phyloP scores from a whole-genome alignment of 2,888 invertebrate species.

The Drosophila vallismaia region DNA sequence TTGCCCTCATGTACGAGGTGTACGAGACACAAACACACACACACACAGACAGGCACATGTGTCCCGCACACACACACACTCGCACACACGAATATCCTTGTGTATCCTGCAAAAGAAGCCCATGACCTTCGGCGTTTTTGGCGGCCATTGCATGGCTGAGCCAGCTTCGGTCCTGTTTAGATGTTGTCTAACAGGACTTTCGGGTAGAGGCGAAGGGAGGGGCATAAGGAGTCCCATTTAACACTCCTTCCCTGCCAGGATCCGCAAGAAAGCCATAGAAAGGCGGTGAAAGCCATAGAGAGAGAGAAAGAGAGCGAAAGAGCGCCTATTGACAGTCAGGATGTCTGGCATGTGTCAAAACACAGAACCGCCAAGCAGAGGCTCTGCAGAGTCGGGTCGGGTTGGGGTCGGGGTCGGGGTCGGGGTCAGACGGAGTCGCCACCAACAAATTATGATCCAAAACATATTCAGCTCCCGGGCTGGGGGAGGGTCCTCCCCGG shows the following conservation, averaged over 20 bases:
- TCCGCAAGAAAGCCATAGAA: background rate
- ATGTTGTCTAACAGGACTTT: background rate
- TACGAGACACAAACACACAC: conserved; percentile 39
- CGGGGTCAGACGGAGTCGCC: conserved; percentile 20
- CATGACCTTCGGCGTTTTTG: conserved; percentile 74
- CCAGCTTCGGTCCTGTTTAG: background rate
- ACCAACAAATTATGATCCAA: conserved; percentile 58
- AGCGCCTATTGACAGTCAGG: conserved; percentile 65
- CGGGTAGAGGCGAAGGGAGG: too few species aligned
- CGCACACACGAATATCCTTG: background rate
- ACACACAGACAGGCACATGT: conserved; percentile 19
- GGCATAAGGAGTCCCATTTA: conserved; percentile 42
- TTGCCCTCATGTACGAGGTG: conserved; percentile 66
- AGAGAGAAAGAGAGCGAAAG: background rate
- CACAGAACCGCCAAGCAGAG: conserved; percentile 33
- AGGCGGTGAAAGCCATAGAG: background rate
- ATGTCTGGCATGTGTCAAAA: conserved; percentile 61
- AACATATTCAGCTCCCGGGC: conserved; percentile 28
- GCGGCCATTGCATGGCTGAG: conserved; percentile 54
- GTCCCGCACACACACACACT: conserved; percentile 16
- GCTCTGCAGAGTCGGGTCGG: too few species aligned
- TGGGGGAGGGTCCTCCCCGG: background rate
- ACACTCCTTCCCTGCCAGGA: conserved; percentile 51
- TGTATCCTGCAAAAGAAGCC: conserved; percentile 16
- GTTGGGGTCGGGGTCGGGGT: conserved; percentile 2